Base-by-base conservation (phyloP, 2,797 vertebrate species). In the Catharus ustulatus region DNA sequence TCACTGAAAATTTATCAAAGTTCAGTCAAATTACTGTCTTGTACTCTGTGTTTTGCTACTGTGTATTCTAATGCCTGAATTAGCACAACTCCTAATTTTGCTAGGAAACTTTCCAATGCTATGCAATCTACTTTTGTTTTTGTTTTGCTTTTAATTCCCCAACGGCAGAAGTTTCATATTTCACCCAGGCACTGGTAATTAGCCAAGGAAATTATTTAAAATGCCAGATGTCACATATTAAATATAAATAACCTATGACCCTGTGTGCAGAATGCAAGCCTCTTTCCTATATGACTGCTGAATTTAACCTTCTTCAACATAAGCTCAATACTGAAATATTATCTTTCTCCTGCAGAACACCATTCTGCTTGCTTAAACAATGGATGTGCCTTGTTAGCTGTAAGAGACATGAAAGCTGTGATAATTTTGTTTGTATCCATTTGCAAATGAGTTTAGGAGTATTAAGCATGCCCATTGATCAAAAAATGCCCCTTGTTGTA, bases 241-340 rank as follows among this genome's bases (percentile, higher is more conserved):
- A 96, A 95, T 96, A 96, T 95, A 96, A 96, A 94, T 94, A 93
- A 91, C 95, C 90, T 90, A 84, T 84, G 92, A 74, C 89, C 82
- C 81, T 89, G 66, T 89, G 54, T 89, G 63, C 90, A 94, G 72
- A 89, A 85, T 48, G 38, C 55, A 90, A 96, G 42, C 64, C 68
- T 67, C 66, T 91, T 84, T 78, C 63, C 91, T 96, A 93, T 92
- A 93, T 29, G 59, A 46, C 55, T 83, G 77, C 46, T 77, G 81
- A 91, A 86, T 77, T 93, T 79, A 77, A 75, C 68, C 74, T 77
- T 24, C 34, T 89, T 77, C 63, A 77, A 10, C 51, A 17, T 7
- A 48, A 61, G n/a, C 38, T 89, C 43, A 54, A 6, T n/a, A 21
- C 17, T 63, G 78, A 82, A 84, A 84, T 69, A 94, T 27, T 42